These are phyloP conservation scores for Dryobates pubescens DNA, from an alignment of 2,797 vertebrate species.

Conservation along the genomic window DNA sequence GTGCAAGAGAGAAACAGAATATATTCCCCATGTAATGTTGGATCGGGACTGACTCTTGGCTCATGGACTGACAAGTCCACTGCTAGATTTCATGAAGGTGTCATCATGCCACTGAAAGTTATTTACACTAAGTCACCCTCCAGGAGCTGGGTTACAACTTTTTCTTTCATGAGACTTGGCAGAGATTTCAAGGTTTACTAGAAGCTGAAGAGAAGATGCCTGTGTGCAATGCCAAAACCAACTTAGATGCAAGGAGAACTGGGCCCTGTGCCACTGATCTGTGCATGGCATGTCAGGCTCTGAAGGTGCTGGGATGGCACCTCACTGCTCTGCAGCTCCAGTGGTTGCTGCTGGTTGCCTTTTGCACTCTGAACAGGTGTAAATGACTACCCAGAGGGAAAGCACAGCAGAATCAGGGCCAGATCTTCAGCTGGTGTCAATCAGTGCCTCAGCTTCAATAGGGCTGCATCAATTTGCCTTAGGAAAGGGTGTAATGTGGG, in stretches of 20 bases:
- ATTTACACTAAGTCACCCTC: conserved; percentile 42
- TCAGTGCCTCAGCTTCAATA: conserved; percentile 46
- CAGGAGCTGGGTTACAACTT: conserved; percentile 62
- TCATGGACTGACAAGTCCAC: background rate
- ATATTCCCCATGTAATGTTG: background rate
- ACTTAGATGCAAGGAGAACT: conserved; percentile 13
- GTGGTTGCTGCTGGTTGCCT: background rate
- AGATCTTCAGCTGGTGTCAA: conserved; percentile 57
- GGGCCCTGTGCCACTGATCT: conserved; percentile 11
- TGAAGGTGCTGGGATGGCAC: background rate
- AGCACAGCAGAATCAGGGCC: background rate
- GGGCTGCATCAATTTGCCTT: conserved; percentile 57
- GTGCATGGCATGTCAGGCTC: background rate
- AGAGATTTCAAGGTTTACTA: conserved; percentile 13
- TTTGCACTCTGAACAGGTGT: conserved; percentile 56
- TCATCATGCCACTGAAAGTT: conserved; percentile 36
- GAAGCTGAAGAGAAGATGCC: conserved; percentile 49
- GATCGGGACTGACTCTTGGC: background rate
- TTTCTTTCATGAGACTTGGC: conserved; percentile 59
- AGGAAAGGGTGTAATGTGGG: conserved; percentile 68
- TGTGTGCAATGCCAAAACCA: conserved; percentile 42
- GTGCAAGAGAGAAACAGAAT: background rate
- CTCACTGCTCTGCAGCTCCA: background rate
- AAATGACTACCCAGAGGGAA: conserved; percentile 64
- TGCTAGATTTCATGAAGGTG: conserved; percentile 33